Evolutionary conservation across 92 coral and sea anemone genomes (phyloP), one percentile per base, ranked within the genome.

Genomic region (Desmophyllum pertusum): DNA sequence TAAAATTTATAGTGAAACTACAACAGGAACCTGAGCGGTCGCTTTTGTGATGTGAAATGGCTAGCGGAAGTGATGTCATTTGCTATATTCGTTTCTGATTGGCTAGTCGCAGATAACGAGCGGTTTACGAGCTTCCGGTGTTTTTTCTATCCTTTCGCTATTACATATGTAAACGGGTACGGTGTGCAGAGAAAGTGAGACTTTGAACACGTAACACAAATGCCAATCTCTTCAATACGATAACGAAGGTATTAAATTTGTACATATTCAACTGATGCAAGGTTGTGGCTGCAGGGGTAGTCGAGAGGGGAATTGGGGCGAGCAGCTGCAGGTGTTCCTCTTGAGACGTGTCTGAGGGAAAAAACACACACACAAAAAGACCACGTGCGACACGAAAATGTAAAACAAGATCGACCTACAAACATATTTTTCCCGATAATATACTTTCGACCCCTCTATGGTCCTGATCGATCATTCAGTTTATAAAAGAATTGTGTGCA

Each of bases 1-100:
- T 14, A 36, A 19, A 68, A 61, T 75, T n/a, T n/a, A n/a, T 11
- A 27, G 33, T 37, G 48, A 51, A 51, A 36, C 53, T 27, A 11
- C 77, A 37, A 55, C 69, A 57, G 77, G 51, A 68, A 80, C 37
- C n/a, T 37, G 55, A 8, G 35, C 14, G 73, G n/a, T 45, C 64
- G 33, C 37, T n/a, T 14, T 23, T 11, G 53, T 29, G 25, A 42
- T 39, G 10, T 14, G 11, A 18, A 36, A 23, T 25, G 5, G n/a
- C 31, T 35, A 82, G 36, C 79, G 77, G 85, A 82, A 82, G 59
- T 82, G 86, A 82, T 73, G 86, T 82, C 79, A 82, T 18, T 10
- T 27, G 9, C 42, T 0, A 27, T 13, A 39, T 29, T 39, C 8
- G 53, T 13, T 35, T 42, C 38, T 82, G 70, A 82, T 82, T 82